Evolutionary conservation across 2,888 invertebrate genomes (phyloP).

Genomic region (Mallateleia sp.): DNA sequence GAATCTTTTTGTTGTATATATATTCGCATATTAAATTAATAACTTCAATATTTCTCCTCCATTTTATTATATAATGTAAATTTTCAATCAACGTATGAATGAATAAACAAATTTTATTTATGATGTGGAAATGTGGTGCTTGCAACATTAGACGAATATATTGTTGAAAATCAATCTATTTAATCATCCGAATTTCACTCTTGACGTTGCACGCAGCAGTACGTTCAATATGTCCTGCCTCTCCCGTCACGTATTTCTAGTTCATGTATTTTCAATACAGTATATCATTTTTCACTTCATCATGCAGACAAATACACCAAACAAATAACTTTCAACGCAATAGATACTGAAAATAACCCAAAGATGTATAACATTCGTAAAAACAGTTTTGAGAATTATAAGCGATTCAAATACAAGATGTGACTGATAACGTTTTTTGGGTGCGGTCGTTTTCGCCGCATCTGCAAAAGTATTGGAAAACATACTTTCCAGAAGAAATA

Average conservation of each 20-base stretch:
- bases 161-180: conserved; percentile 52
- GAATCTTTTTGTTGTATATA: too few species aligned
- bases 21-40: conserved; percentile 55
- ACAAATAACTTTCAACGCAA: conserved; percentile 57
- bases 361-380: conserved; percentile 50
- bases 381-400: conserved; percentile 43
- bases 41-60: background rate
- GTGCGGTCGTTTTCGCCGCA: conserved; percentile 27
- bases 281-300: conserved; percentile 68
- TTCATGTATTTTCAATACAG: conserved; percentile 69
- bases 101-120: conserved; percentile 27
- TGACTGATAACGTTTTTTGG: conserved; percentile 27
- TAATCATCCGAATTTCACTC: conserved; percentile 64
- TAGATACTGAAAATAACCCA: conserved; percentile 46
- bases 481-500: conserved; percentile 8
- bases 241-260: conserved; percentile 63
- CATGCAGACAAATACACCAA: conserved; percentile 65
- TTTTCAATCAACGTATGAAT: background rate
- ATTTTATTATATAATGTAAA: conserved; percentile 6
- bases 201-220: conserved; percentile 54
- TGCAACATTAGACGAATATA: conserved; percentile 53
- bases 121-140: conserved; percentile 24
- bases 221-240: conserved; percentile 54
- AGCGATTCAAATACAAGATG: conserved; percentile 32
- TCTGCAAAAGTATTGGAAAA: conserved; percentile 28